Evolutionary conservation across 2,888 invertebrate genomes (phyloP).

Genomic region (Lutraria lutraria): DNA sequence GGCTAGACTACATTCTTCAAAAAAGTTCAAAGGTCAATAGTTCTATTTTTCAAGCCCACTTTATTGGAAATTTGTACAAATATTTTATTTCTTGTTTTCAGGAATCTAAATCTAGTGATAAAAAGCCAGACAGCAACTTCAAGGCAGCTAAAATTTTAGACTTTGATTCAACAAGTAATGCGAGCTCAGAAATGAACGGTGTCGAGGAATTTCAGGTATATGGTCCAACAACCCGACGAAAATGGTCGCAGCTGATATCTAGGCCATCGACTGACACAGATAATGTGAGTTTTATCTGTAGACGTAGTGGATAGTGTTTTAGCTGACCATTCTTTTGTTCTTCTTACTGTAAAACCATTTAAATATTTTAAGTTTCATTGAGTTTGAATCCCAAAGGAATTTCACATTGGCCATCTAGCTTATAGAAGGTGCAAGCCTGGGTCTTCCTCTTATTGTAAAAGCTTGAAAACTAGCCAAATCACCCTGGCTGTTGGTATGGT

Average conservation of each 20-base stretch:
- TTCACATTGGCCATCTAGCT: too few relatives aligned
- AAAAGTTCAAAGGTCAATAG: too few relatives aligned
- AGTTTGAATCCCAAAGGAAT: too few relatives aligned
- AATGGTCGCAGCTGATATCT: conserved; percentile 91
- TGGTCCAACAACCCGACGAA: conserved; percentile 91
- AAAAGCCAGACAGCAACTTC: conserved; percentile 54
- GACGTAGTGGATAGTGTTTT: conserved; percentile 38
- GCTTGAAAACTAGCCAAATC: too few relatives aligned
- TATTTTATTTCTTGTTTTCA: background rate
- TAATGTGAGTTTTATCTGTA: conserved; percentile 70
- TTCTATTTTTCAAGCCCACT: too few relatives aligned
- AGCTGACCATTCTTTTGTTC: conserved; percentile 14
- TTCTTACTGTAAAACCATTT: background rate
- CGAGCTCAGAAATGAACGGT: conserved; percentile 75
- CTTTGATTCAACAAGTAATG: conserved; percentile 83
- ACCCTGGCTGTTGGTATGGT: too few relatives aligned
- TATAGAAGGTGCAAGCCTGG: too few relatives aligned
- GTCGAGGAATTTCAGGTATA: conserved; percentile 86
- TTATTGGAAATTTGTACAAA: too few relatives aligned
- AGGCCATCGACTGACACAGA: conserved; percentile 72
- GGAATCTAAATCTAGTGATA: conserved; percentile 48
- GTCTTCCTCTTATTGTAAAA: too few relatives aligned
- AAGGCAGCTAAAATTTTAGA: conserved; percentile 80
- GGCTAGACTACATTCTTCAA: too few relatives aligned
- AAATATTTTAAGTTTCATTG: background rate